Percentiles rank a stretch among this genome's conserved stretches.
Conservation (phyloP, 1,140 invertebrate genomes). For the Drosophila sechellia region DNA sequence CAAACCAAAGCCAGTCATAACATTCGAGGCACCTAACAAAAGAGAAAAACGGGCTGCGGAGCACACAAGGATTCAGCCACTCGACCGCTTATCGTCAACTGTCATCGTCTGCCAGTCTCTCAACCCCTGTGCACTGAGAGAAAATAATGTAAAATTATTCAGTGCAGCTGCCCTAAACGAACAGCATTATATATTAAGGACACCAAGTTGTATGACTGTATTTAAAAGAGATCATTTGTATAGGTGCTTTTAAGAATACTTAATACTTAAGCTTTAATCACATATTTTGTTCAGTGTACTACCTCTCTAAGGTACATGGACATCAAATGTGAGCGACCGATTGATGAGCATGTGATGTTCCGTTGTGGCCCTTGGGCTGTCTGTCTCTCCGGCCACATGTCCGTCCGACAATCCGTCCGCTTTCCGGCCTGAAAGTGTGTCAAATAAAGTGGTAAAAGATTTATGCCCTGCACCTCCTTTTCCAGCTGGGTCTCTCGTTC, state of each 20-base stretch:
- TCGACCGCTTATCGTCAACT: slow-evolving; percentile 63
- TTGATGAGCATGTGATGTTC: slow-evolving; percentile 65
- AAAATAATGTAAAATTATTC: background rate
- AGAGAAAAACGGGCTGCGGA: background rate
- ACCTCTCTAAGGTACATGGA: slow-evolving; percentile 64
- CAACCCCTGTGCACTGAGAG: slow-evolving; percentile 12
- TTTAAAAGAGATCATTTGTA: too few relatives aligned
- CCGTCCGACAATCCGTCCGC: slow-evolving; percentile 12
- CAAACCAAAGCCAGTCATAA: slow-evolving; percentile 61
- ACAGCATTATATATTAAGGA: too few relatives aligned
- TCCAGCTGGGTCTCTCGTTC: slow-evolving; percentile 21
- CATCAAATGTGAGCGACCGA: slow-evolving; percentile 68
- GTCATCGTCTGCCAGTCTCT: slow-evolving; percentile 66
- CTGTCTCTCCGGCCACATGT: slow-evolving; percentile 11
- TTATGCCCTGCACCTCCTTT: slow-evolving; percentile 67
- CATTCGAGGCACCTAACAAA: slow-evolving; percentile 18
- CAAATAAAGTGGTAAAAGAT: slow-evolving; percentile 83
- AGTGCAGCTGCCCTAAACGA: background rate
- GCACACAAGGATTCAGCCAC: slow-evolving; percentile 49
- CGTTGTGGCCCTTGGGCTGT: slow-evolving; percentile 5
- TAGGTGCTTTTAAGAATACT: too few relatives aligned
- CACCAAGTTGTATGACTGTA: too few relatives aligned
- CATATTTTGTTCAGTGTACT: background rate
- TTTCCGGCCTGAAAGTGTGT: slow-evolving; percentile 62
- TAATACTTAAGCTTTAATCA: too few relatives aligned